These are phyloP conservation scores for Scartelaos histophorus DNA, from an alignment of 2,113 vertebrate genomes.

Conservation along the genomic window DNA sequence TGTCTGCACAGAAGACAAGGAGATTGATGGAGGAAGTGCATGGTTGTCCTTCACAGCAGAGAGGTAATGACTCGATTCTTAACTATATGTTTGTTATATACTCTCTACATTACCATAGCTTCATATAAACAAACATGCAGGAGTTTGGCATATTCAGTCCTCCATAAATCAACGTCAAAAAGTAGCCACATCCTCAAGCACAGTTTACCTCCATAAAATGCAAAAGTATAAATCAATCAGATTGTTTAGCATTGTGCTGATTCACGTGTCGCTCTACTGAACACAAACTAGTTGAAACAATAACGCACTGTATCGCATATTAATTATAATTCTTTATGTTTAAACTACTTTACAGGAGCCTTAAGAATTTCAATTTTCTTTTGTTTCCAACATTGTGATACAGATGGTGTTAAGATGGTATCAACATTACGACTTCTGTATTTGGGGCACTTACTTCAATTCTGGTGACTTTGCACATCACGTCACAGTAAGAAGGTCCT, in stretches of 20 bases:
- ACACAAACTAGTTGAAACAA: conserved; percentile 2
- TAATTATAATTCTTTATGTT: background rate
- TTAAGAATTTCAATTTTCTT: background rate
- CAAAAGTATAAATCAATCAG: conserved; percentile 41
- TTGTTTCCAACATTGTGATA: too few species aligned
- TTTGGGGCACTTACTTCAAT: too few species aligned
- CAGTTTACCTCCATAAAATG: conserved; percentile 29
- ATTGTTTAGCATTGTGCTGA: conserved; percentile 45
- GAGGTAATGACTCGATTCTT: background rate
- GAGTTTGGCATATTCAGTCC: background rate
- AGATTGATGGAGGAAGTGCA: background rate
- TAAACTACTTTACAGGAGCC: background rate
- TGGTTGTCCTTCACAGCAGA: background rate
- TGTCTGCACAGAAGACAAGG: background rate
- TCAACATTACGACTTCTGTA: too few species aligned
- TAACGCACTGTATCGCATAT: background rate
- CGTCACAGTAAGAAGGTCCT: too few species aligned
- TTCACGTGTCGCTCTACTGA: conserved; percentile 7
- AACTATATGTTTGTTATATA: conserved; percentile 6
- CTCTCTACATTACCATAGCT: conserved; percentile 14
- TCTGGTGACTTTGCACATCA: too few species aligned
- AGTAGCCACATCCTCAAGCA: conserved; percentile 30
- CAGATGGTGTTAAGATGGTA: too few species aligned
- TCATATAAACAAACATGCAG: background rate
- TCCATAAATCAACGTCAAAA: conserved; percentile 54